These are phyloP conservation scores for Pantherophis vulpinus DNA, from an alignment of 2,797 vertebrate species.

Conservation along the genomic window DNA sequence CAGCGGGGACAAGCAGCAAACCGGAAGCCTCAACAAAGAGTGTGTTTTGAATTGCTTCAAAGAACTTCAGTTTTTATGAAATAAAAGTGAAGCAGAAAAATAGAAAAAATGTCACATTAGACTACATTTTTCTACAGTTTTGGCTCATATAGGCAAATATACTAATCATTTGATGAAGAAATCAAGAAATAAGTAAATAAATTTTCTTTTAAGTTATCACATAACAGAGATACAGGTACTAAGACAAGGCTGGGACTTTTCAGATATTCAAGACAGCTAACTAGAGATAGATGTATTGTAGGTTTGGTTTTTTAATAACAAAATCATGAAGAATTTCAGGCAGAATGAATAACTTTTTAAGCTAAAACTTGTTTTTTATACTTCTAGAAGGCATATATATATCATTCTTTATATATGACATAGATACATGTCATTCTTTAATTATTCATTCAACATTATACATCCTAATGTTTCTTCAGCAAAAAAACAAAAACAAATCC, in stretches of 20 bases:
- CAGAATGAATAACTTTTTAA: not conserved
- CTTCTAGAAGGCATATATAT: not conserved
- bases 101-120: conserved; percentile 1
- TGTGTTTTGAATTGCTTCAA: not conserved
- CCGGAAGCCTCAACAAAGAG: too few species aligned
- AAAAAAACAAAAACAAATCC: not conserved
- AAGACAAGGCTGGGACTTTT: not conserved
- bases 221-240: not conserved
- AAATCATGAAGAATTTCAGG: not conserved
- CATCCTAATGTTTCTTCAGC: not conserved
- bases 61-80: conserved; percentile 1
- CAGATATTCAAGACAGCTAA: not conserved
- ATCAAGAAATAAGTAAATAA: not conserved
- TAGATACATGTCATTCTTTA: too few species aligned
- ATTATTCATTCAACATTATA: not conserved
- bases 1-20: too few species aligned
- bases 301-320: not conserved
- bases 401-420: too few species aligned
- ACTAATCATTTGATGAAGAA: not conserved
- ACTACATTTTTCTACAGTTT: not conserved
- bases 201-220: not conserved
- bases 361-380: not conserved
- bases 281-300: not conserved
- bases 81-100: not conserved
- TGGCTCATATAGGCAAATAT: not conserved